Conservation (phyloP, 30 jellyfish, hydroid and myxozoan genomes). For the Haliclystus octoradiatus region DNA sequence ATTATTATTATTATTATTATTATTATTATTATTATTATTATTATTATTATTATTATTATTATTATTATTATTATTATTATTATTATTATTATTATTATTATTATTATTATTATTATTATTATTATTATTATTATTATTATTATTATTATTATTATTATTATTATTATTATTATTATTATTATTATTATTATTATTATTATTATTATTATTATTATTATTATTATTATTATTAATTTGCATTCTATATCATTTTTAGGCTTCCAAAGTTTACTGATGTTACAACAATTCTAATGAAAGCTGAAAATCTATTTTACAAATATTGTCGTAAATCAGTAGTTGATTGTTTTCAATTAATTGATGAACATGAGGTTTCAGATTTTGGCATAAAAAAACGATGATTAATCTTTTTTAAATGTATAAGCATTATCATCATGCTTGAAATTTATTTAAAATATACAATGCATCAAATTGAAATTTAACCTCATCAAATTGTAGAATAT, state of each 20-base stretch:
- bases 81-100: neutral
- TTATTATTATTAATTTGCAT: neutral
- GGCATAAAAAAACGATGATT: constrained; percentile 34
- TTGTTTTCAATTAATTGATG: constrained; percentile 83
- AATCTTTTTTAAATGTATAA: too few relatives aligned
- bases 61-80: neutral
- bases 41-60: neutral
- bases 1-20: neutral
- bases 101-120: neutral
- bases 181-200: neutral
- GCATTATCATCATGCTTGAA: too few relatives aligned
- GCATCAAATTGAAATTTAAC: too few relatives aligned
- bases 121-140: neutral
- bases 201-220: neutral
- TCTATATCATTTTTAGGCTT: constrained; percentile 30
- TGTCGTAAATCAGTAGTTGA: constrained; percentile 85
- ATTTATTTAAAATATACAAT: too few relatives aligned
- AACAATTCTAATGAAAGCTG: constrained; percentile 52
- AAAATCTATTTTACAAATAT: constrained; percentile 64
- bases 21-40: neutral
- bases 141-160: neutral
- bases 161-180: neutral
- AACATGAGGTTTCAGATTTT: constrained; percentile 29
- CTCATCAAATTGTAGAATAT: too few relatives aligned
- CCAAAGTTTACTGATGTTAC: constrained; percentile 67